Evolutionary conservation across 2,888 invertebrate genomes (phyloP), one percentile per base, ranked within the genome.

Genomic region (Dione vanillae): DNA sequence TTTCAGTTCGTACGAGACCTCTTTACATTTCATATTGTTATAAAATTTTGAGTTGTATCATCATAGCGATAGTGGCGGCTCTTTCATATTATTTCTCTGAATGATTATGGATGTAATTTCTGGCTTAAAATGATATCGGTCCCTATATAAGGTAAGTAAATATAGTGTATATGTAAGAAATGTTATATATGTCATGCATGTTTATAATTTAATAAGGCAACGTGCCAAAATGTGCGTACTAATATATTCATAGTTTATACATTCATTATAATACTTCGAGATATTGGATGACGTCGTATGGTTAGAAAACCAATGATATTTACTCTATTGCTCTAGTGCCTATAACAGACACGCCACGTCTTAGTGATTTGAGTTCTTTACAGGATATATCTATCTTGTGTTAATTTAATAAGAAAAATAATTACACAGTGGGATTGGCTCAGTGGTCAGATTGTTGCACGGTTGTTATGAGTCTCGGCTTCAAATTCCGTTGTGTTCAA

Each of bases 31-130:
- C 56, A 40, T 56, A 16, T 35, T 56, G 37, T 56, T 56, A 40
- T 56, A 56, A 56, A 40, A 20, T 56, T 56, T 56, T 56, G 12
- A 56, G 56, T 56, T 56, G 56, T 40, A 56, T 56, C 37, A 40
- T 56, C 56, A 12, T 56, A 12, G 9, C 16, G 16, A 40, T 56
- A 40, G 37, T 56, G 12, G 37, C 37, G 16, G 37, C 12, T 40
- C 37, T 16, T 16, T 40, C 56, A 16, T 56, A 56, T 19, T 56
- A 40, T 40, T 56, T 56, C 37, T 40, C 56, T 12, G 0, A 56
- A 56, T 56, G 7, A 56, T 56, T 40, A 16, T 56, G 37, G 56
- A 11, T 16, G 9, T 16, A 5, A 11, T 40, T 19, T 14, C 35
- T 54, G 56, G 7, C 11, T 37, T 37, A 56, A 54, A n/a, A 54